phyloP scores from a whole-genome alignment of 2,888 invertebrate genomes.

The Monoplex corrugatus region DNA sequence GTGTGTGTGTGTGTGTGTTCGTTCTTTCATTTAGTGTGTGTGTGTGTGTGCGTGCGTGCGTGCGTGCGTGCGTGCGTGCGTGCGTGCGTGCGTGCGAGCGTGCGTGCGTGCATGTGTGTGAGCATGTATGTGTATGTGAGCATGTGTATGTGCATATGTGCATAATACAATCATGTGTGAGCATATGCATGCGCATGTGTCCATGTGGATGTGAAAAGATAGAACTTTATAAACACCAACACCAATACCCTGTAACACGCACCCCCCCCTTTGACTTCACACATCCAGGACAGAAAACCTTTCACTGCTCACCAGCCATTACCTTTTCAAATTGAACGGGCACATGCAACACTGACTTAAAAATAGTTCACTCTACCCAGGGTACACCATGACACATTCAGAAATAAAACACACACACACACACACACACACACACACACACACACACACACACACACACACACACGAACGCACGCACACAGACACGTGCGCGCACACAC shows the following conservation, averaged over 20 bases:
- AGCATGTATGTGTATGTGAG: neutral
- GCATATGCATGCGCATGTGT: neutral
- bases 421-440: neutral
- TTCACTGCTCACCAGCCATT: neutral
- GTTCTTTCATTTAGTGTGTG: too few species aligned
- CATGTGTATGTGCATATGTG: constrained; percentile 3
- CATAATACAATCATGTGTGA: neutral
- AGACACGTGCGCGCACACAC: too few species aligned
- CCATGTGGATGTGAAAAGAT: neutral
- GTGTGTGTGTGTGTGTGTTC: too few species aligned
- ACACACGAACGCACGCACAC: too few species aligned
- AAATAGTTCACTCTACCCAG: neutral
- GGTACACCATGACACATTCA: neutral
- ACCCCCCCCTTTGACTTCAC: neutral
- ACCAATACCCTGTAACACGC: neutral
- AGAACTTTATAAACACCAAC: neutral
- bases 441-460: too few species aligned
- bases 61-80: neutral
- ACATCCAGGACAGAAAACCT: neutral
- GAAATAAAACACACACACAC: neutral
- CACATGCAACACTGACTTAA: neutral
- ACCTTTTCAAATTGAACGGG: neutral
- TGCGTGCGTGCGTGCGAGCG: neutral
- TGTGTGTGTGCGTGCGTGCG: too few species aligned
- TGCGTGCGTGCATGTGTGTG: neutral